Percentiles rank a stretch among this genome's conserved stretches.
Conservation (phyloP, 1,140 invertebrate species). For the Panagrolaimus sp. region DNA sequence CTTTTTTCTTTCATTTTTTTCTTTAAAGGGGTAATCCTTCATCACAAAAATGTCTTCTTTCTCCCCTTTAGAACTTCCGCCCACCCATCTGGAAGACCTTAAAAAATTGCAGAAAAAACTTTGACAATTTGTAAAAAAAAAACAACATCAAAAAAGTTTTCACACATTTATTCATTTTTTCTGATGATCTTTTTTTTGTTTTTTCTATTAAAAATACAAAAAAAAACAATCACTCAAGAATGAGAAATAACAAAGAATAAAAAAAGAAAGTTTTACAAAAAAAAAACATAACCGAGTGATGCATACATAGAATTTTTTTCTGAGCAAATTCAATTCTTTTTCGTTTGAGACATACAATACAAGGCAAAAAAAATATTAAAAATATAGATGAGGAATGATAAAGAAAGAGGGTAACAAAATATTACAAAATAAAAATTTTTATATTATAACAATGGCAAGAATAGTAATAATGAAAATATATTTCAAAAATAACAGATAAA, state of each 20-base stretch:
- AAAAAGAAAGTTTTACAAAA: background rate
- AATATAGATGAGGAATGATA: no score
- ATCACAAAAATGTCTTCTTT: background rate
- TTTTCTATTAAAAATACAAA: constrained; percentile 9
- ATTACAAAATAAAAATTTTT: no score
- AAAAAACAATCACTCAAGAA: background rate
- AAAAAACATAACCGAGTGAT: no score
- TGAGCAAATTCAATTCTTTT: no score
- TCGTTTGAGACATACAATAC: no score
- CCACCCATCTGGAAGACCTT: background rate
- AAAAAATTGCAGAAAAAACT: background rate
- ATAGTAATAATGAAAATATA: background rate
- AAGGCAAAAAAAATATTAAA: no score
- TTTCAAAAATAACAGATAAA: constrained; percentile 2
- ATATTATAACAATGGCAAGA: background rate
- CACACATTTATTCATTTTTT: constrained; percentile 10
- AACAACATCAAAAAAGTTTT: background rate
- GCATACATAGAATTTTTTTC: no score
- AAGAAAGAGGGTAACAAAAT: no score
- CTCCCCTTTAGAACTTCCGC: constrained; percentile 6
- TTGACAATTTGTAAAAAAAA: background rate
- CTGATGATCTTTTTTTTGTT: constrained; percentile 1
- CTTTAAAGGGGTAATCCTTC: constrained; percentile 1
- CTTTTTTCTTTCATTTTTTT: background rate
- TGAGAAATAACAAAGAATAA: background rate